Percentiles rank a stretch among this genome's conserved stretches.
Evolutionary conservation across 2,797 vertebrate species (phyloP).

Genomic region (Pipistrellus pipistrellus): DNA sequence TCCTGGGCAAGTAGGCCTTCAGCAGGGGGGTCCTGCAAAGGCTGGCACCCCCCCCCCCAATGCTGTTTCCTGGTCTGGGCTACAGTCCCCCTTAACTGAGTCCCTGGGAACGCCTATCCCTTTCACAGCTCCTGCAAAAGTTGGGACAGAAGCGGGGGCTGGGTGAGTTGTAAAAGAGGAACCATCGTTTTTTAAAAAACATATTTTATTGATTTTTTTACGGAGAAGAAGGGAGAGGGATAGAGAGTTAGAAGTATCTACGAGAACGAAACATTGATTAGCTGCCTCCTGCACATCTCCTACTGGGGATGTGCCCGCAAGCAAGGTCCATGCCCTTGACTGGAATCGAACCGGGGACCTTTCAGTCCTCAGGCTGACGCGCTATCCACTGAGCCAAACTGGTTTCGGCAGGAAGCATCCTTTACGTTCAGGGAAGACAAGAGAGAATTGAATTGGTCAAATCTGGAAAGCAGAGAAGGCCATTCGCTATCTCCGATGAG

Average conservation of each 20-base stretch:
- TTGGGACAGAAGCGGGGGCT: background rate
- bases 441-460: background rate
- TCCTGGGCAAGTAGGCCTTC: too few relatives aligned
- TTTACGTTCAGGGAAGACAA: background rate
- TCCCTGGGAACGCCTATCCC: background rate
- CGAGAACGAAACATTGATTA: too few relatives aligned
- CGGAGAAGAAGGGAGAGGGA: too few relatives aligned
- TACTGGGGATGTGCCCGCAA: too few relatives aligned
- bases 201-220: too few relatives aligned
- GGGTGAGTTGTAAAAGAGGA: background rate
- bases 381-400: too few relatives aligned
- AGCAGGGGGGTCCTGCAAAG: background rate
- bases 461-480: background rate
- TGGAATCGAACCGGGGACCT: too few relatives aligned
- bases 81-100: background rate
- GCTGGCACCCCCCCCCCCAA: fast-evolving
- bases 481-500: background rate
- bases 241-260: too few relatives aligned
- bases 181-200: background rate
- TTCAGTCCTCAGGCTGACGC: too few relatives aligned
- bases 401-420: too few relatives aligned
- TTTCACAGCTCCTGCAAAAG: background rate
- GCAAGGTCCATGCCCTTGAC: too few relatives aligned
- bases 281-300: too few relatives aligned
- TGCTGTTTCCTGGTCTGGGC: background rate